Evolutionary conservation across 35 echinoderm and acorn worm genomes (phyloP).

Genomic region (Antedon bifida): DNA sequence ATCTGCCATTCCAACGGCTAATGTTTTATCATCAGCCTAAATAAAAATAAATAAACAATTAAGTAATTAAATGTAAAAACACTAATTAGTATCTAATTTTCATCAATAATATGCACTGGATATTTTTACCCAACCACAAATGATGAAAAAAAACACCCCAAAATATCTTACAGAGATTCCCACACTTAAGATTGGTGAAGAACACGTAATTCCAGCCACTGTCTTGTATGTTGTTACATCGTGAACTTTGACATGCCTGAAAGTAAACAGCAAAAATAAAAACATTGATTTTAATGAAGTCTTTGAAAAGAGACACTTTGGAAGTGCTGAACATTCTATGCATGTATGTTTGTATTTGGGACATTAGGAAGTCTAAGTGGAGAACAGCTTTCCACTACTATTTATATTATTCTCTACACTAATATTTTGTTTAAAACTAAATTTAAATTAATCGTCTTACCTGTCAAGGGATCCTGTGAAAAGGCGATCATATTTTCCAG

Average conservation of each 20-base stretch:
- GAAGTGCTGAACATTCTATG: too few relatives aligned
- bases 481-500: constrained; percentile 38
- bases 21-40: constrained; percentile 56
- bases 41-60: neutral
- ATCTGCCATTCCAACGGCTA: constrained; percentile 73
- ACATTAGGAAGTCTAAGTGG: too few relatives aligned
- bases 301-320: too few relatives aligned
- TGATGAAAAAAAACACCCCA: neutral
- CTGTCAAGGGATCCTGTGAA: constrained; percentile 75
- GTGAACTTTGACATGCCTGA: constrained; percentile 96
- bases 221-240: constrained; percentile 72
- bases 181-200: constrained; percentile 59
- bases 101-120: too few relatives aligned
- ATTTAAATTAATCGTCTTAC: constrained; percentile 31
- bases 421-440: too few relatives aligned
- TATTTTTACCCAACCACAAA: too few relatives aligned
- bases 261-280: neutral
- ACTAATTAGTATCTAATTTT: too few relatives aligned
- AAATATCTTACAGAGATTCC: constrained; percentile 56
- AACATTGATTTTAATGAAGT: too few relatives aligned
- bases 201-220: constrained; percentile 63
- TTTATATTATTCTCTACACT: too few relatives aligned
- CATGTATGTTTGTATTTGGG: too few relatives aligned
- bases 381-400: too few relatives aligned
- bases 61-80: neutral